Base-by-base conservation (phyloP, 2,113 vertebrate species). In the Tychaedon coryphoeus region DNA sequence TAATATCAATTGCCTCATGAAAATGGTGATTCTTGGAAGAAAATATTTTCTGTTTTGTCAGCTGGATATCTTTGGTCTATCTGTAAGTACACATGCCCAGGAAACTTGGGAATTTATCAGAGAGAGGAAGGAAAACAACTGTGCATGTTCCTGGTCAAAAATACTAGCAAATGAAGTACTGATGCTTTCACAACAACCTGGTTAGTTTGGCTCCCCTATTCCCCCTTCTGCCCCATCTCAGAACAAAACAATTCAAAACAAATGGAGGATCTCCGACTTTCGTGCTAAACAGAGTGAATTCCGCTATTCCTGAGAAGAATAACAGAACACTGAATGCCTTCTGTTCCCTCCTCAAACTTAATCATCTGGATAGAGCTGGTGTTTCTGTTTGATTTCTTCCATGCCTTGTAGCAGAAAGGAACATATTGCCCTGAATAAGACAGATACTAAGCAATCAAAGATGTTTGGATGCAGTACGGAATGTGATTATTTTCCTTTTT, bases 371-470 rank as follows among this genome's bases (percentile, higher is more conserved):
- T 40, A 81, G 54, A 73, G 24, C 19, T 86, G 40, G 61, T 92
- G 86, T 91, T 92, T 88, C 70, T 77, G 75, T 88, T 91, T 81
- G 73, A 94, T 83, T 94, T 88, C 56, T 66, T 93, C 60, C 22
- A 54, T 65, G 72, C n/a, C 65, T 92, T 71, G 48, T 20, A 84
- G 69, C 88, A 90, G 64, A 84, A 88, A 77, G 64, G 45, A 95
- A 83, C 65, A 48, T 84, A 88, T 18, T 90, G 65, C 60, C 51
- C 65, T 48, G 56, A 84, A 71, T 71, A 91, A 88, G 79, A 84
- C 34, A 67, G 69, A 64, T 72, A 90, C 43, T 91, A 84, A 91
- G 90, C 91, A 93, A 91, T 92, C 94, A 91, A 71, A 93, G 65
- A 93, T 36, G 61, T 67, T 9, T 95, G 92, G 86, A 77, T 74